Base-by-base conservation (phyloP, 2,797 vertebrate species). In the Varecia variegata region DNA sequence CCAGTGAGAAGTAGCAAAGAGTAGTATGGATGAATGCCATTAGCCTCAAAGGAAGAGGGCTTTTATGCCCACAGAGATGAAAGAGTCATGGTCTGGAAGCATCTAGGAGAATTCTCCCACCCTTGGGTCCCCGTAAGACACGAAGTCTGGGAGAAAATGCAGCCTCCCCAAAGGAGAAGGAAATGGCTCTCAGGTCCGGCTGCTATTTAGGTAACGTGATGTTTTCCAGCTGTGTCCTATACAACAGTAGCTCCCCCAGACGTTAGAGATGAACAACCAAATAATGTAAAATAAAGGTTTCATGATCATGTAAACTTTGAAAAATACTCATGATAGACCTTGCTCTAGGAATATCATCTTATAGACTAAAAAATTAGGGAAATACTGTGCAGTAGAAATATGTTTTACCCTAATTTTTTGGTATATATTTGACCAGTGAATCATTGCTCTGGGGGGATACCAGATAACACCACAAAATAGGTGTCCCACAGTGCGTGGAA, bases 41-140 rank as follows among this genome's bases (percentile, higher is more conserved):
- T 45, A 54, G 21, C 40, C 52, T 94, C 35, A 54, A 62, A 94
- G 35, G 35, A 92, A 92, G 50, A 47, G 14, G 15, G n/a, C 25
- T 95, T 94, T 88, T 56, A 71, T 56, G 58, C 23, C 58, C 82
- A 74, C 6, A 30, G n/a, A 15, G 38, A 56, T 50, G 71, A 67
- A 85, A 83, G 45, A 86, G 38, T 6, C 52, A 43, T 43, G 23
- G n/a, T 45, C 45, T 56, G 32, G 50, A 97, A 95, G 40, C 23
- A 83, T 38, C 70, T 52, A 17, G 7, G 27, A 65, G 68, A 88
- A 68, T 35, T 73, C 56, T 50, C 9, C 58, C 45, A 84, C 2
- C 7, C 1, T 27, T 79, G 23, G 0, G 1, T n/a, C 35, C 35
- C 32, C 62, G 21, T 0, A 25, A 87, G 20, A 58, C 6, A 5